Conservation (phyloP, 2,888 invertebrate species). For the Timema podura region DNA sequence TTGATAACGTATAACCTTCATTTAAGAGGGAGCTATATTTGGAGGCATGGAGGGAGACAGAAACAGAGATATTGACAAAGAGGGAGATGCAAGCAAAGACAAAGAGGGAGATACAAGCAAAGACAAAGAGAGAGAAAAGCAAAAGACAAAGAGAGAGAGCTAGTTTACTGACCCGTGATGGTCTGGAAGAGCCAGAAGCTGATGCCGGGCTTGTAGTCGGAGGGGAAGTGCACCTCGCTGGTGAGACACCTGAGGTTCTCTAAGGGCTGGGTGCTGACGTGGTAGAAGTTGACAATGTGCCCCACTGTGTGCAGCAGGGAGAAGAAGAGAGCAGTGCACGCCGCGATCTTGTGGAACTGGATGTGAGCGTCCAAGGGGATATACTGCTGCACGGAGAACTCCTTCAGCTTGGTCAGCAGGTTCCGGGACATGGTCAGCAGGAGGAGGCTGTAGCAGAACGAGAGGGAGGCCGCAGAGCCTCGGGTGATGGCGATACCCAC, state of each 20-base stretch:
- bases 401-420: constrained; percentile 86
- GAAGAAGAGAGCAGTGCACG: constrained; percentile 90
- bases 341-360: constrained; percentile 95
- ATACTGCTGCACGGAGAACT: constrained; percentile 90
- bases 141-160: background rate
- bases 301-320: constrained; percentile 89
- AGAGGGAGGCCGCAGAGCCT: constrained; percentile 89
- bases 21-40: no score
- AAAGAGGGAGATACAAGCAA: constrained; percentile 20
- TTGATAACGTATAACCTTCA: no score
- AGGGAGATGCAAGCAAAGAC: constrained; percentile 7
- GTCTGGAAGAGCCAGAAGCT: constrained; percentile 95
- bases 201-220: constrained; percentile 90
- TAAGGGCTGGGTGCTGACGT: constrained; percentile 91
- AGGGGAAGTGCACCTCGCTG: constrained; percentile 88
- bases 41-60: no score
- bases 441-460: constrained; percentile 89
- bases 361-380: constrained; percentile 93
- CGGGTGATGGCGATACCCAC: constrained; percentile 93
- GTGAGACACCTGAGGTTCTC: constrained; percentile 90
- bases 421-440: constrained; percentile 91
- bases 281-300: constrained; percentile 96
- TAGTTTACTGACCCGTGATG: constrained; percentile 65
- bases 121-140: background rate
- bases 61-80: no score